Conservation (phyloP, 2,797 vertebrate species). For the Enteromius radiatus region DNA sequence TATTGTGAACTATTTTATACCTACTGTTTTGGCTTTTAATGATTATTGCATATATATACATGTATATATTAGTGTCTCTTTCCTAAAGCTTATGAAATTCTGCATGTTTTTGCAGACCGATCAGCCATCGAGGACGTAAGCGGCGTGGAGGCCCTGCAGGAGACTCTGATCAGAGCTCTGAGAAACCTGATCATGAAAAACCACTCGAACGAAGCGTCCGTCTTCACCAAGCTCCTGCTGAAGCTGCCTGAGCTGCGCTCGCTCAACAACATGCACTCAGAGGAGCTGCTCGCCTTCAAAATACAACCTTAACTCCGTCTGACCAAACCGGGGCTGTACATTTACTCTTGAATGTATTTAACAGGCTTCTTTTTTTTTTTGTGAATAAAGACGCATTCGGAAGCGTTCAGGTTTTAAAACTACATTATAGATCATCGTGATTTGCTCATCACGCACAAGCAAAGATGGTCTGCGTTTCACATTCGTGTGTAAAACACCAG, state of each 20-base stretch:
- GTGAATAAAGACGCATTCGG: constrained; percentile 21
- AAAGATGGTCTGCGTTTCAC: constrained; percentile 21
- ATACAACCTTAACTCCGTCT: constrained; percentile 81
- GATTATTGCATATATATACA: no score
- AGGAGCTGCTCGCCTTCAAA: constrained; percentile 97
- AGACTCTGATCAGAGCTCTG: constrained; percentile 92
- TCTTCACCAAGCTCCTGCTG: constrained; percentile 97
- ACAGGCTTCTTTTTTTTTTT: constrained; percentile 46
- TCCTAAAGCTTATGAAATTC: not conserved
- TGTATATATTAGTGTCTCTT: not conserved
- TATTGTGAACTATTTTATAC: not conserved
- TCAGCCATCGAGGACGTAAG: constrained; percentile 93
- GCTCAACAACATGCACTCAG: constrained; percentile 99
- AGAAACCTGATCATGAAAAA: constrained; percentile 94
- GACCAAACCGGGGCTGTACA: constrained; percentile 65
- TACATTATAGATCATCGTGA: constrained; percentile 42
- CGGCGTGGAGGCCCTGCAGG: constrained; percentile 93
- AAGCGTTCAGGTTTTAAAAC: not conserved
- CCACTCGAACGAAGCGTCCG: constrained; percentile 89
- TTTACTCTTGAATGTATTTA: constrained; percentile 70
- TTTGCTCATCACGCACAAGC: constrained; percentile 12
- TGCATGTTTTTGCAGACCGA: constrained; percentile 80
- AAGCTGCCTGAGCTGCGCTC: constrained; percentile 97
- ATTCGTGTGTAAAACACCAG: constrained; percentile 58
- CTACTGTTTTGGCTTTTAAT: not conserved